These are phyloP conservation scores for Zeugodacus cucurbitae DNA, from an alignment of 1,140 invertebrate genomes.

Conservation along the genomic window DNA sequence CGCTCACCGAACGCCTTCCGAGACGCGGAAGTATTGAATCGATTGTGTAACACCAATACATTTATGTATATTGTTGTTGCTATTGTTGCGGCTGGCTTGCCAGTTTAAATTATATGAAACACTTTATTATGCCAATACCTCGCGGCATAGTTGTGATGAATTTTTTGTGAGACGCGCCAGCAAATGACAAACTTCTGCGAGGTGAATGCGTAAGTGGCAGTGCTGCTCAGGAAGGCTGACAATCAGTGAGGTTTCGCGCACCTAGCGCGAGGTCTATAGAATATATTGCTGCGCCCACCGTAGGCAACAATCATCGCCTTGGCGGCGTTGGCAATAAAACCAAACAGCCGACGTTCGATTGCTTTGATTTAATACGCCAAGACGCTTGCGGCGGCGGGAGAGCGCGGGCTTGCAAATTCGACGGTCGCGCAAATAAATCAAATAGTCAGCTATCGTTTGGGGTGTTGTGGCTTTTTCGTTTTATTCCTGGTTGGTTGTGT, in stretches of 20 bases:
- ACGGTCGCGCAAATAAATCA: not conserved
- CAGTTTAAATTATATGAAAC: conserved; percentile 11
- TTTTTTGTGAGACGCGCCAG: not conserved
- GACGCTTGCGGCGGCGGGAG: not conserved
- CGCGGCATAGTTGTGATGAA: conserved; percentile 15
- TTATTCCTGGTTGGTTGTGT: not conserved
- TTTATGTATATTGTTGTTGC: no score
- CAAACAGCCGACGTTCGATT: not conserved
- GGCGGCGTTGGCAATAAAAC: not conserved
- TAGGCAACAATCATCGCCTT: not conserved
- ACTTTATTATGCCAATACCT: not conserved
- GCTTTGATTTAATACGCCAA: not conserved
- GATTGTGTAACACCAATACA: not conserved
- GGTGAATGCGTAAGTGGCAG: not conserved
- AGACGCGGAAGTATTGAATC: not conserved
- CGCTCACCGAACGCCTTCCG: not conserved
- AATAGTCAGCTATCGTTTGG: not conserved
- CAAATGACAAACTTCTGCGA: not conserved
- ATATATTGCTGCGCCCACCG: not conserved
- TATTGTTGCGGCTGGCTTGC: not conserved
- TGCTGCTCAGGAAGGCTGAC: not conserved
- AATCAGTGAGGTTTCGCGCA: no score
- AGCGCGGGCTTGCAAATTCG: not conserved
- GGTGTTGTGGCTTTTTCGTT: not conserved
- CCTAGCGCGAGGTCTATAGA: not conserved